Evolutionary conservation across 2,113 vertebrate genomes (phyloP), one percentile per base, ranked within the genome.

Genomic region (Gobius niger): DNA sequence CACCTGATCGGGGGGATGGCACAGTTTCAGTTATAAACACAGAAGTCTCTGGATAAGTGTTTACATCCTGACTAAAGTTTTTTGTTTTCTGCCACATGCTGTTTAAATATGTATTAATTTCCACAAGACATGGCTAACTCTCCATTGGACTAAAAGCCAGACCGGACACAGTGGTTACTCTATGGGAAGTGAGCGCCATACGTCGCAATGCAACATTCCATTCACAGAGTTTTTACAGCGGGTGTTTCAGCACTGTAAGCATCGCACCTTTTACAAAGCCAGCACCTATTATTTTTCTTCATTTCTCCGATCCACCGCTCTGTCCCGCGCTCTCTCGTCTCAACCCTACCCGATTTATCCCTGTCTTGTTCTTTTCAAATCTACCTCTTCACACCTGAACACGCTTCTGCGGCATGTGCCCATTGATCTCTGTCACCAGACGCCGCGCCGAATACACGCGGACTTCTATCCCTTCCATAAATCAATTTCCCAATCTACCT

Each of bases 361-460:
- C 14, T 44, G 16, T 62, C 10, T 62, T 42, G n/a, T 62, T 62
- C 10, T n/a, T 44, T 18, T n/a, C 19, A 46, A 46, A 46, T 62
- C 7, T 1, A 11, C 13, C 12, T 34, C 46, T 19, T 47, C 9
- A 40, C 24, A 53, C 47, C 68, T 40, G 40, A 56, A 6, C 44
- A 12, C 24, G 24, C 24, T 34, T 18, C 47, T n/a, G 13, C 53
- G 19, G 24, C 24, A 42, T 50, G 16, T 5, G 6, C 59, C 8
- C 15, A 59, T 51, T 68, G 47, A 8, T 64, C 54, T 49, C 47
- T 64, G 34, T 56, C 66, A 56, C 49, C 13, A 10, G 19, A 10
- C 15, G 12, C 4, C 11, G 47, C 5, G 15, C 11, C 15, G 6
- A 50, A 18, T 6, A 5, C 18, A 16, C 9, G 15, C 65, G 53